Evolutionary conservation across 2,888 invertebrate genomes (phyloP).

Genomic region (Tachina lurida): DNA sequence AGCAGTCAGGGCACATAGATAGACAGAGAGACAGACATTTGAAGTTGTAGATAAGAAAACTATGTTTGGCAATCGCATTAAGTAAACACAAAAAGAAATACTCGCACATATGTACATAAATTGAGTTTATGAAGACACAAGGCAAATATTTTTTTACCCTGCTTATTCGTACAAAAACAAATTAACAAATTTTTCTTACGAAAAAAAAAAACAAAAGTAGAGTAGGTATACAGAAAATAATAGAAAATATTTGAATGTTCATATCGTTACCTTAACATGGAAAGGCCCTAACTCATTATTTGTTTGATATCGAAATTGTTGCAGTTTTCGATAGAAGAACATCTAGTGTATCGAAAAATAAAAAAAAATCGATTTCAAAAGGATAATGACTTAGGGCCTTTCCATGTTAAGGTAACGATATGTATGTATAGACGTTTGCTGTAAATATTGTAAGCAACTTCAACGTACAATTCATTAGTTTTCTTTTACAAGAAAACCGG

Average conservation of each 20-base stretch:
- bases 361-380: too few relatives aligned
- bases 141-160: conserved; percentile 16
- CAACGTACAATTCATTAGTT: too few relatives aligned
- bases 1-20: conserved; percentile 16
- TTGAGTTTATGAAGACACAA: conserved; percentile 17
- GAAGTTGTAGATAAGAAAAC: conserved; percentile 27
- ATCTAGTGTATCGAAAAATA: too few relatives aligned
- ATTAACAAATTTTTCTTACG: background rate
- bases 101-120: background rate
- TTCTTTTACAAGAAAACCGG: too few relatives aligned
- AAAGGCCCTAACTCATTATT: too few relatives aligned
- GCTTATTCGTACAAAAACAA: background rate
- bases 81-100: conserved; percentile 4
- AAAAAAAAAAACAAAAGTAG: background rate
- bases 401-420: too few relatives aligned
- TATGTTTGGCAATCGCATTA: conserved; percentile 9
- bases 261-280: too few relatives aligned
- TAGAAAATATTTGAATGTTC: background rate
- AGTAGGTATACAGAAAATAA: background rate
- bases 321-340: too few relatives aligned
- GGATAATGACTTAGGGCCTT: too few relatives aligned
- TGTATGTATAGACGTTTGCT: too few relatives aligned
- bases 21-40: conserved; percentile 26
- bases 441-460: too few relatives aligned
- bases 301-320: too few relatives aligned